Evolutionary conservation across 1,140 invertebrate species (phyloP), one percentile per base, ranked within the genome.

Genomic region (Dreissena polymorpha): DNA sequence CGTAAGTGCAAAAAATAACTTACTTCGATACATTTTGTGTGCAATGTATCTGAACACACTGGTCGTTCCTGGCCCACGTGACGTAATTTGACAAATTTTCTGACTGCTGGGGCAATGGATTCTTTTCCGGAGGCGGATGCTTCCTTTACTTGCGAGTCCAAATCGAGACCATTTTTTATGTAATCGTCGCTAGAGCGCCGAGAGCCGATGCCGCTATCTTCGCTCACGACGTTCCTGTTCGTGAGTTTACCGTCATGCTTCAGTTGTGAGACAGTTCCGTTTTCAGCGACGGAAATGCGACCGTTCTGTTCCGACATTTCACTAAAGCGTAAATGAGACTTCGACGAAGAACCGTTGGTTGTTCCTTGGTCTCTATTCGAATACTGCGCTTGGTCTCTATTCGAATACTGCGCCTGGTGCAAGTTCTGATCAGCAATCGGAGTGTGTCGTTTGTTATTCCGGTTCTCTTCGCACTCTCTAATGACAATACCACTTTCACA

Each of bases 1-100:
- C 2, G 2, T 60, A 60, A n/a, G 57, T 12, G 16, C 21, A n/a
- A 60, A n/a, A 23, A 39, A 72, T 16, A n/a, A 50, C 87, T 82
- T 84, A 91, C 91, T 89, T 89, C 87, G 6, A 85, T 81, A 23
- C 71, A 64, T 73, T 91, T 91, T 29, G 70, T 83, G 71, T 91
- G 90, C 27, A 91, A 82, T 7, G 86, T 88, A 70, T 91, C 91
- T 12, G 77, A 85, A 57, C 86, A 79, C 8, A 87, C 80, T 25
- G 87, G 85, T 79, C 85, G 85, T 27, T 90, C 88, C 50, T 89
- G 88, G 10, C 88, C 84, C 0, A 89, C 78, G 70, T 89, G 86
- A 53, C 81, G 86, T 27, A 91, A 77, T 83, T 90, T 91, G 27
- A 88, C 86, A 75, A 89, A 91, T 67, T 86, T 87, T 74, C 89